Percentiles rank a stretch among this genome's conserved stretches.
Evolutionary conservation across 1,140 invertebrate genomes (phyloP).

Genomic region (Eurosta solidaginis): DNA sequence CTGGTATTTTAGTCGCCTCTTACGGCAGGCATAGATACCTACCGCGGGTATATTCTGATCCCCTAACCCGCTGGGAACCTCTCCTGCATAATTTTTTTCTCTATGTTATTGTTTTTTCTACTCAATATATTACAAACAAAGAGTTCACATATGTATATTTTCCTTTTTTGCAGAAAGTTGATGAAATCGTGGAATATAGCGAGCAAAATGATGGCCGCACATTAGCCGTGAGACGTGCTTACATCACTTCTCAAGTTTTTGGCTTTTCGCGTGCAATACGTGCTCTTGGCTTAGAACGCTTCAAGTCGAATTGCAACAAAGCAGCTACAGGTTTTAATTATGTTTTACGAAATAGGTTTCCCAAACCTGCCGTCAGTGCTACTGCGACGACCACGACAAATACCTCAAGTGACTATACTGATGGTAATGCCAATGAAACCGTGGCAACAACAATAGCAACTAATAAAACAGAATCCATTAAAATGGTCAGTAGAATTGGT

Average conservation of each 20-base stretch:
- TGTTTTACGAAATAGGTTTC: conserved; percentile 76
- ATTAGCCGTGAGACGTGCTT: conserved; percentile 76
- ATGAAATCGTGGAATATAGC: conserved; percentile 85
- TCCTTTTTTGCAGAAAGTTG: conserved; percentile 73
- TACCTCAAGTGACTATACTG: background rate
- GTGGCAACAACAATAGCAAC: conserved; percentile 38
- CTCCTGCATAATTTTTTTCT: no score
- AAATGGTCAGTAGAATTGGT: conserved; percentile 75
- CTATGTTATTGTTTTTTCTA: no score
- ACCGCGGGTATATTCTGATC: no score
- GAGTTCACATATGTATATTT: no score
- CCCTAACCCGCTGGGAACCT: no score
- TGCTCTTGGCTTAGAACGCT: conserved; percentile 84
- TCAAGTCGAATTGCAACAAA: conserved; percentile 82
- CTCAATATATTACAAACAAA: no score
- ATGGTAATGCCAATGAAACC: background rate
- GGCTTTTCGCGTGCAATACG: conserved; percentile 87
- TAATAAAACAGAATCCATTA: conserved; percentile 68
- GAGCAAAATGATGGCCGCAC: conserved; percentile 74
- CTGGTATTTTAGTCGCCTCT: no score
- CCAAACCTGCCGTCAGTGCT: conserved; percentile 46
- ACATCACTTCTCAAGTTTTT: conserved; percentile 85
- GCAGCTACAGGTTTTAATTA: conserved; percentile 83
- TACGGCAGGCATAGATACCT: no score
- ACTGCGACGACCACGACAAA: background rate